Percentiles rank a stretch among this genome's conserved stretches.
These are phyloP conservation scores for Bothrops jararaca DNA, from an alignment of 2,113 vertebrate species.

Conservation along the genomic window DNA sequence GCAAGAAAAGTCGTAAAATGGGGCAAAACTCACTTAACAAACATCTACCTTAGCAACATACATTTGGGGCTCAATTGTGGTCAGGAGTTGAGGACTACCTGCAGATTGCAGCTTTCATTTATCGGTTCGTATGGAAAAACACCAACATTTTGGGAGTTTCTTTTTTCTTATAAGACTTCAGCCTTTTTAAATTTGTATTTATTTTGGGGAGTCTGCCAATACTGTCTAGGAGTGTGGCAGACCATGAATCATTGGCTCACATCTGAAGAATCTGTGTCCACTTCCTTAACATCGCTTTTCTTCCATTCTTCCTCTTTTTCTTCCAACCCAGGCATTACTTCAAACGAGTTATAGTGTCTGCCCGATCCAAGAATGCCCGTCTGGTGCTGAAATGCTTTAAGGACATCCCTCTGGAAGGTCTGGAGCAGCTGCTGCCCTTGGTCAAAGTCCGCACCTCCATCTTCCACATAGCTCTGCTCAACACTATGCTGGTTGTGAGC, in stretches of 20 bases:
- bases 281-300: neutral
- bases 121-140: neutral
- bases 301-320: neutral
- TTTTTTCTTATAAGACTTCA: neutral
- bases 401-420: conserved; percentile 66
- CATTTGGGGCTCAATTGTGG: neutral
- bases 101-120: neutral
- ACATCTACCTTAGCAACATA: neutral
- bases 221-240: neutral
- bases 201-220: neutral
- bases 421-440: conserved; percentile 67
- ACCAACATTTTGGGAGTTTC: neutral
- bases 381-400: conserved; percentile 72
- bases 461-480: conserved; percentile 61
- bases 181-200: neutral
- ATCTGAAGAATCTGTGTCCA: neutral
- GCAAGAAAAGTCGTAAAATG: neutral
- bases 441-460: conserved; percentile 62
- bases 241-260: neutral
- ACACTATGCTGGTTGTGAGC: conserved; percentile 51
- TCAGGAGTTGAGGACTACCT: neutral
- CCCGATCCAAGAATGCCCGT: conserved; percentile 50
- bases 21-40: neutral
- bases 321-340: conserved; percentile 59
- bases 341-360: conserved; percentile 65